Percentiles rank a stretch among this genome's conserved stretches.
phyloP scores from a whole-genome alignment of 2,113 vertebrate genomes.

The Marmota flaviventris region DNA sequence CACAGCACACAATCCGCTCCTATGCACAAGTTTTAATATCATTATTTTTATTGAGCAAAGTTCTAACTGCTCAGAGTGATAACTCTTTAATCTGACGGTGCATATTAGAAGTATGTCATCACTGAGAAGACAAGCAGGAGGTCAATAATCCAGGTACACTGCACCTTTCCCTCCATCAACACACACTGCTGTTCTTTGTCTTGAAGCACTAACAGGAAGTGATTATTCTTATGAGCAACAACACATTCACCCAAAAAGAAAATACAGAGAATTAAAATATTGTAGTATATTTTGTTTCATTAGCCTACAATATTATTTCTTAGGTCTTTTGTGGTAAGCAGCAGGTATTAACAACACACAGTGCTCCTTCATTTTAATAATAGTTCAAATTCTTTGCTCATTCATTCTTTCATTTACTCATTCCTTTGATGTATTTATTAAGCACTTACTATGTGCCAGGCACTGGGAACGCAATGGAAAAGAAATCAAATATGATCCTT shows the following conservation, averaged over 20 bases:
- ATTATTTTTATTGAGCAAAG: constrained; percentile 67
- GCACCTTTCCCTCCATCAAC: background rate
- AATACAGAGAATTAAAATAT: constrained; percentile 8
- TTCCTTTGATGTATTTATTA: constrained; percentile 22
- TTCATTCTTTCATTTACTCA: background rate
- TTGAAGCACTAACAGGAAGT: background rate
- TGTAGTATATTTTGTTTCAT: constrained; percentile 1
- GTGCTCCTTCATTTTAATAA: background rate
- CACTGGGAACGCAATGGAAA: background rate
- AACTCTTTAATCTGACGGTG: constrained; percentile 26
- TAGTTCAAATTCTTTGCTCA: background rate
- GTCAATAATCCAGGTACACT: background rate
- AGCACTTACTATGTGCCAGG: background rate
- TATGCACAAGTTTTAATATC: constrained; percentile 49
- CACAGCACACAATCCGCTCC: background rate
- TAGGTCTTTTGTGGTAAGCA: background rate
- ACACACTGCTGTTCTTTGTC: background rate
- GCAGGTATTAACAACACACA: background rate
- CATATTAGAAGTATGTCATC: background rate
- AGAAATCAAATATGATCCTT: background rate
- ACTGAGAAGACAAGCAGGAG: constrained; percentile 28
- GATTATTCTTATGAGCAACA: background rate
- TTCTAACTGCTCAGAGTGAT: constrained; percentile 46
- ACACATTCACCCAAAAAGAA: background rate
- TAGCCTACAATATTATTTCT: background rate